Percentiles rank a stretch among this genome's conserved stretches.
Evolutionary conservation across 2,888 invertebrate genomes (phyloP).

Genomic region (Pelosia muscerda): DNA sequence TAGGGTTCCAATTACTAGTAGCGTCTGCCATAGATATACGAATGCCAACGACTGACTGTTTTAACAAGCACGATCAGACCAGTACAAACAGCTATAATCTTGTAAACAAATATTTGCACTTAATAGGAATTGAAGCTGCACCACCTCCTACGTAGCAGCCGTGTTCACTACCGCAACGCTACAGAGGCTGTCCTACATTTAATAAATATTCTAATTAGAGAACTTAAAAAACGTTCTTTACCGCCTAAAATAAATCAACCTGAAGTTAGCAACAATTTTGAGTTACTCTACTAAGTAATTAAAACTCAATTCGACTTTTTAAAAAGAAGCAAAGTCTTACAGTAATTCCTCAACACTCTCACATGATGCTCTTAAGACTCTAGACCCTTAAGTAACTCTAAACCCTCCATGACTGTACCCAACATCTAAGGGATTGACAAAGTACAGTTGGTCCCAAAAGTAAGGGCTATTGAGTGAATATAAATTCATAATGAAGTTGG

Average conservation of each 20-base stretch:
- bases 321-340: background rate
- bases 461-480: constrained; percentile 75
- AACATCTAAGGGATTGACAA: constrained; percentile 62
- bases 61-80: no score
- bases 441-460: constrained; percentile 56
- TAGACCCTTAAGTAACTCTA: constrained; percentile 15
- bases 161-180: no score
- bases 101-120: no score
- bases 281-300: background rate
- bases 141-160: no score
- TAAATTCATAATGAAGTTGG: constrained; percentile 75
- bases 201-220: background rate
- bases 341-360: constrained; percentile 4
- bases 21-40: no score
- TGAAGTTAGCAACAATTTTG: background rate
- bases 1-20: no score
- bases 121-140: no score
- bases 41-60: no score
- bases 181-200: no score
- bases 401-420: constrained; percentile 38
- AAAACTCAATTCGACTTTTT: background rate
- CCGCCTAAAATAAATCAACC: background rate
- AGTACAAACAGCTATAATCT: no score
- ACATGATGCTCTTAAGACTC: constrained; percentile 38
- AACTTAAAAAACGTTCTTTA: background rate